Evolutionary conservation across 1,140 invertebrate species (phyloP), one percentile per base, ranked within the genome.

Genomic region (Xylocopa sonorina): DNA sequence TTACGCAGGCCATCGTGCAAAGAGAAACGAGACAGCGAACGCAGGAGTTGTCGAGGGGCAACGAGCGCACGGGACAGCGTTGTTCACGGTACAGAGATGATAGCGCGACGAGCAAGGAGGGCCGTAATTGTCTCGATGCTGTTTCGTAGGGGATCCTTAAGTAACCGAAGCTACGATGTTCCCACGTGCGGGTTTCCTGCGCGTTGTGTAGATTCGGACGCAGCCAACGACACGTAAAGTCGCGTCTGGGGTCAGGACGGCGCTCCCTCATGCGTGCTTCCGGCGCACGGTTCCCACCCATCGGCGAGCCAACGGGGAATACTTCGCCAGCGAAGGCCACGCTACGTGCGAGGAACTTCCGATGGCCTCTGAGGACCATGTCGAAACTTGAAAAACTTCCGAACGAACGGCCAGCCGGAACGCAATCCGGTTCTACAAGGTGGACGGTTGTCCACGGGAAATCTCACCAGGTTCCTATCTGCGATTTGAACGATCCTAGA

Each of bases 171-270:
- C 77, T 75, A 77, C 57, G 64, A 62, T 68, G 72, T 84, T 84
- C 83, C 83, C 83, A 84, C 83, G 83, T 84, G 34, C 62, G 83
- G 67, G 78, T 83, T 84, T 84, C 83, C 83, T 84, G 83, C 50
- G 12, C 24, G 46, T 63, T 46, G 57, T 63, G 58, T 80, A 84
- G 84, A 84, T 84, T 84, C 71, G 83, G 83, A 41, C 82, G 83
- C 83, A 84, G 83, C 81, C 82, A 84, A 84, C 83, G 82, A 84
- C 83, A 84, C 83, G 83, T 84, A 83, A 84, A 84, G 83, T 84
- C 82, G 83, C 82, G 82, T 84, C 83, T 84, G 82, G 83, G 82
- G 83, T 84, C 83, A 84, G 71, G 50, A 53, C 57, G 77, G 66
- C 53, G 83, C 64, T 84, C 83, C 78, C 72, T 84, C 83, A 69